Evolutionary conservation across 2,888 invertebrate genomes (phyloP), one percentile per base, ranked within the genome.

Genomic region (Holacanthella duospinosa): DNA sequence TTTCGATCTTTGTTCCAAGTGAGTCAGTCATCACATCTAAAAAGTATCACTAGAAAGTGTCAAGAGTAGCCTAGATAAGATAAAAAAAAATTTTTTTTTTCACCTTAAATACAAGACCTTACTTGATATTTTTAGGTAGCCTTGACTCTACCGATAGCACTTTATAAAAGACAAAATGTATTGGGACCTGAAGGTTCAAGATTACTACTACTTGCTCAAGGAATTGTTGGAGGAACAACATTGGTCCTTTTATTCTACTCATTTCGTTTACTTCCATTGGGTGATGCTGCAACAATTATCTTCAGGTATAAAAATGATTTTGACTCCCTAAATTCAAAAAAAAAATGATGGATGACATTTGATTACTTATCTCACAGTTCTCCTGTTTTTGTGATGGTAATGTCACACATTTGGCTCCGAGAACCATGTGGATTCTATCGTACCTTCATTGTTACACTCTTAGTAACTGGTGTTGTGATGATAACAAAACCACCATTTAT

Each of bases 281-380:
- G 80, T 9, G 80, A 80, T 74, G 79, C 80, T n/a, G 79, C 80
- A 2, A 78, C 80, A 1, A 79, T 80, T 43, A 79, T 80, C 68
- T 80, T 80, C 71, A 74, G 71, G 72, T 72, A 59, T 9, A n/a
- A n/a, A n/a, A n/a, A n/a, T n/a, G n/a, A n/a, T n/a, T n/a, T n/a
- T n/a, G n/a, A n/a, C n/a, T n/a, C n/a, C n/a, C n/a, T n/a, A n/a
- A n/a, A n/a, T n/a, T n/a, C n/a, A n/a, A n/a, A n/a, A n/a, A 43
- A 19, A 43, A 16, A 43, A 43, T 16, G 19, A 43, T 43, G 12
- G 19, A 43, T 19, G 19, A 16, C 43, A 43, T 43, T 12, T 43
- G 43, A 16, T 43, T 43, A 43, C 19, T 48, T 48, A 9, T 48
- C n/a, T 60, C 60, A 26, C 62, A 80, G 79, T 68, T 79, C 79